Base-by-base conservation (phyloP, 2,888 invertebrate species). In the Nomada goodeniana region DNA sequence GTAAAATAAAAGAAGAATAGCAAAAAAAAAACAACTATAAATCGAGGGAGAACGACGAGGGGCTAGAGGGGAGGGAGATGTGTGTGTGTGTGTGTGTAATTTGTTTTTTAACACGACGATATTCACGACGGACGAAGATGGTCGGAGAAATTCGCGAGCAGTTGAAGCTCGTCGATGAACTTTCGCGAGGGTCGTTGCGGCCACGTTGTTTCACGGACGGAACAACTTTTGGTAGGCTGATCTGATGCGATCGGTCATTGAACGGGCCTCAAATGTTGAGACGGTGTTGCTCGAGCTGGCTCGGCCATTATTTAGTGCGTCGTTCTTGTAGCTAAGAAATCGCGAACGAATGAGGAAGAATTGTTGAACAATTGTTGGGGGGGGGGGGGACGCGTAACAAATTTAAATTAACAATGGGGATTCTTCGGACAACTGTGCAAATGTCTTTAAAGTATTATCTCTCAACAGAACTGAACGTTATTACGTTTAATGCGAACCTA, bases 101-200 rank as follows among this genome's bases (percentile, higher is more conserved):
- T 59, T 76, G 23, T 23, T 36, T 67, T 76, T 63, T 67, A 47
- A 67, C 55, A 2, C 60, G 42, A 13, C 44, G 42, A 50, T 60
- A 76, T 76, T 76, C 61, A 63, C 42, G 63, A 67, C 26, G 63
- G 44, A 72, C 64, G 64, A 11, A 57, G 65, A 73, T 50, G 57
- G 23, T n/a, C 18, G 23, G 29, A 59, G 36, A 42, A 36, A n/a
- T 61, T 23, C 13, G 13, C 5, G 57, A 44, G 44, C 53, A 29
- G 53, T 36, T 42, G n/a, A 18, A 20, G 15, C 18, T 42, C 55
- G 23, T 69, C 57, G 68, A 69, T 57, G 55, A 69, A 57, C 18
- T 42, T 68, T 67, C 15, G 11, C 13, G 15, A 15, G 9, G 13
- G 11, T 36, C 18, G 13, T 15, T 15, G 5, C 29, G 65, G 52